Base-by-base conservation (phyloP, 2,888 invertebrate species). In the Troilus luridus region DNA sequence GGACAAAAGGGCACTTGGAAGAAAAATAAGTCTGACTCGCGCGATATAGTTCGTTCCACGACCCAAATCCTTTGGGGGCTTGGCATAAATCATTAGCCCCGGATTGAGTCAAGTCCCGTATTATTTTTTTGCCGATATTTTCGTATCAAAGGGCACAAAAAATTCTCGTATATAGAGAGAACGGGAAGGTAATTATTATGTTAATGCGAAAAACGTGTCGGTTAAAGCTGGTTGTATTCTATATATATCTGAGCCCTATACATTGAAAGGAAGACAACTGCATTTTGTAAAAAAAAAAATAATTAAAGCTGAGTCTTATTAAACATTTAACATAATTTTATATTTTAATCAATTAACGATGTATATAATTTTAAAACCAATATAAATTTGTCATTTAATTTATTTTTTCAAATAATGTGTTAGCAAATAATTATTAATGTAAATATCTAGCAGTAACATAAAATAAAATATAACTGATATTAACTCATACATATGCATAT, bases 71-170 rank as follows among this genome's bases (percentile, higher is more conserved):
- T 67, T 17, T 8, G 19, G 17, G 17, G 27, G 27, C 41, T 77
- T 77, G 24, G 41, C 14, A 77, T 77, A 77, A 77, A 77, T 77
- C 72, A 77, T 77, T 77, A 77, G 72, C 72, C 41, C 14, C 41
- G 17, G 72, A 27, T 77, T 41, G 27, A 77, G 27, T 77, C 27
- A 19, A 41, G 17, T 19, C 19, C 72, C 41, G 72, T 24, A 17
- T 41, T 77, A 41, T 41, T 41, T 77, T 67, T 77, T 72, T 72
- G 24, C 14, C 19, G 7, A 8, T 77, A 17, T 77, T 77, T 77
- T 27, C 72, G 7, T 77, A 77, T 77, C 72, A 77, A 77, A 41
- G 17, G 14, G 24, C 12, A 67, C 5, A 77, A 77, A 27, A 77
- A 9, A 24, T 27, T 41, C 19, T 21, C 24, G 14, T 14, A 67